Evolutionary conservation across 2,797 vertebrate genomes (phyloP).

Genomic region (Lutjanus campechanus): DNA sequence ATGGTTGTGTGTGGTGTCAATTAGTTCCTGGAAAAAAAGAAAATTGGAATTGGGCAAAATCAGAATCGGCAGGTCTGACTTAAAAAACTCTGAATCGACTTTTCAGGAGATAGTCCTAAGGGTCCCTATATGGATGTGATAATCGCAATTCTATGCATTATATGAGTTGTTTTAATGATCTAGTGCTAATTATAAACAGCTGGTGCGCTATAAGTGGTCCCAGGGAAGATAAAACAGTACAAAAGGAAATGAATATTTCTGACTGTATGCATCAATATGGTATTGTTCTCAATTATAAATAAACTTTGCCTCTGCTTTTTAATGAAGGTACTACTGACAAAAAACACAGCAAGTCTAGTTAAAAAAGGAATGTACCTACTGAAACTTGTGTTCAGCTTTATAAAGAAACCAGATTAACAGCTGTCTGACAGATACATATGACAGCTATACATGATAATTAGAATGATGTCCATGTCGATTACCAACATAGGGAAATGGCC

Average conservation of each 20-base stretch:
- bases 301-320: neutral
- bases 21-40: too few species aligned
- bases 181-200: neutral
- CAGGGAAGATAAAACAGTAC: neutral
- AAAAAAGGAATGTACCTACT: neutral
- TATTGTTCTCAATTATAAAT: neutral
- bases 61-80: too few species aligned
- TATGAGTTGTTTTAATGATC: neutral
- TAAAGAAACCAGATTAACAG: neutral
- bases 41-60: too few species aligned
- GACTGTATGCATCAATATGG: neutral
- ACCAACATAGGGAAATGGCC: neutral
- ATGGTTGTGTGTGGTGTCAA: too few species aligned
- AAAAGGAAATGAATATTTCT: neutral
- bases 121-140: neutral
- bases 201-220: neutral
- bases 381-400: neutral
- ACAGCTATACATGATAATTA: neutral
- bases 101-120: neutral
- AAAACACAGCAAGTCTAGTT: neutral
- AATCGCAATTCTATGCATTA: neutral
- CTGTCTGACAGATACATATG: neutral
- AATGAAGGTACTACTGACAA: neutral
- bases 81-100: neutral
- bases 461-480: neutral